Conservation (phyloP, 2,888 invertebrate genomes). For the Papilio demoleus region DNA sequence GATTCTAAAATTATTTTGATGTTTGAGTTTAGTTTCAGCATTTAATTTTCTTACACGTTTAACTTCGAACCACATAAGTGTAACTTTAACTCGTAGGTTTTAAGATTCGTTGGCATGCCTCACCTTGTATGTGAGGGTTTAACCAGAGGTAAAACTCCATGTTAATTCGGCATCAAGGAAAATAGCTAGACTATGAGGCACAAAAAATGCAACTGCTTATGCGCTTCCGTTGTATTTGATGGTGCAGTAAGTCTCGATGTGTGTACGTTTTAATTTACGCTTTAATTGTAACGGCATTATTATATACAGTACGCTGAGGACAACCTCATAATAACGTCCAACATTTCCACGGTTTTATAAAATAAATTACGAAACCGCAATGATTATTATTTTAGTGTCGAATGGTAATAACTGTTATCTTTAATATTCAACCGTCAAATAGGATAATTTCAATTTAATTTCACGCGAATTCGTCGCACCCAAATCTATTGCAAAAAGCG, state of each 20-base stretch:
- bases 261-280: conserved; percentile 7
- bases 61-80: background rate
- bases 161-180: background rate
- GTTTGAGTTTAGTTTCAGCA: background rate
- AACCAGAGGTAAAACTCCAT: background rate
- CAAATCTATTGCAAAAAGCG: conserved; percentile 15
- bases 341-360: background rate
- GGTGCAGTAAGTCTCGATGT: conserved; percentile 10
- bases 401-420: background rate
- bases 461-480: conserved; percentile 16
- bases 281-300: conserved; percentile 11
- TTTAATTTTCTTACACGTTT: background rate
- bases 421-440: conserved; percentile 11
- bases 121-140: background rate
- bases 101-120: background rate
- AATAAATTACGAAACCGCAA: conserved; percentile 5
- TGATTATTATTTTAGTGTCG: background rate
- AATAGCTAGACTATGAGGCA: background rate
- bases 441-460: background rate
- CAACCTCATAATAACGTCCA: background rate
- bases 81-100: background rate
- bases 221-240: background rate
- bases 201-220: background rate
- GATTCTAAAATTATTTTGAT: too few species aligned
- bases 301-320: background rate